Conservation (phyloP, 2,888 invertebrate genomes). For the Microdon myrmicae region DNA sequence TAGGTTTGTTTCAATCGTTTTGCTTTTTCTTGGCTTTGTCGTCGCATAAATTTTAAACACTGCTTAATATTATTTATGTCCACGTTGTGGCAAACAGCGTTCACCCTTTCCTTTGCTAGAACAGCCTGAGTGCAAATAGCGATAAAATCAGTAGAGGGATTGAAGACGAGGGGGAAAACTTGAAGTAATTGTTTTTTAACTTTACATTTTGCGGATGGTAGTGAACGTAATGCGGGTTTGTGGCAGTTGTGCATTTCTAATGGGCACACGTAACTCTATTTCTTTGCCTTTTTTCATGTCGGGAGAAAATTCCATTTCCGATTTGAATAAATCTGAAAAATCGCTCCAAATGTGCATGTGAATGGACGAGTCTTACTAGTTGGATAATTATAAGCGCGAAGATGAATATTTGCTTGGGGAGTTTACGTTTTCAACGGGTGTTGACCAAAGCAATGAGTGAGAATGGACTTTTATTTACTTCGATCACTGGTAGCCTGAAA, state of each 20-base stretch:
- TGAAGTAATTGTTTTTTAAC: constrained; percentile 41
- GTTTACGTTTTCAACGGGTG: no score
- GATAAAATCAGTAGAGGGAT: constrained; percentile 30
- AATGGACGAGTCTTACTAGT: no score
- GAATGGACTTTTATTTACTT: no score
- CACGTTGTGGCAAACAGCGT: constrained; percentile 16
- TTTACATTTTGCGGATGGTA: constrained; percentile 34
- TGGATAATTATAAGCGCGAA: no score
- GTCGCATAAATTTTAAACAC: constrained; percentile 53
- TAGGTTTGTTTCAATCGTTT: constrained; percentile 38
- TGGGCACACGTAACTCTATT: constrained; percentile 21
- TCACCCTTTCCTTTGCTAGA: neutral
- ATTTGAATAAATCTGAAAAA: constrained; percentile 47
- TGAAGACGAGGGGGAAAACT: neutral
- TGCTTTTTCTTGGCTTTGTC: constrained; percentile 39
- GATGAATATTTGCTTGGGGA: no score
- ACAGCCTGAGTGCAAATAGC: constrained; percentile 23
- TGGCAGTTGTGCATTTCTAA: constrained; percentile 43
- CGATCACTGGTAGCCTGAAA: no score
- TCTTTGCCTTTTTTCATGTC: constrained; percentile 16
- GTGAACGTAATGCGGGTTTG: constrained; percentile 12
- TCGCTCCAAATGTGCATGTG: constrained; percentile 15
- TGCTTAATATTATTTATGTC: constrained; percentile 49
- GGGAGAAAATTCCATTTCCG: constrained; percentile 44
- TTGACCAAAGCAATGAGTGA: no score